phyloP scores from a whole-genome alignment of 92 coral and sea anemone species.

The Hydrozoanthus gracilis region DNA sequence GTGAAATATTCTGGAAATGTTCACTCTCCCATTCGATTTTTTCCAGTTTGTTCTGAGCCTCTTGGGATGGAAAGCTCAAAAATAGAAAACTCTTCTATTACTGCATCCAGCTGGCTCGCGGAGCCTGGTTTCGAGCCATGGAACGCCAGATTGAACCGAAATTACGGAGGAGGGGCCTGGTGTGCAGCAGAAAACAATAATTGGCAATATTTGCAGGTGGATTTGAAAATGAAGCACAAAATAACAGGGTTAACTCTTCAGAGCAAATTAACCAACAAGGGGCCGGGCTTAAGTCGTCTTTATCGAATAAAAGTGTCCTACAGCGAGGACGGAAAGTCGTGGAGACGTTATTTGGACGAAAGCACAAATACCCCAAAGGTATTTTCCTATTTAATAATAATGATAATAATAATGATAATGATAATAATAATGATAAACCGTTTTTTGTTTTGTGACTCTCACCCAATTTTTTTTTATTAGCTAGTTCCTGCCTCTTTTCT shows the following conservation, averaged over 20 bases:
- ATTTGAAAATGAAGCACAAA: constrained; percentile 5
- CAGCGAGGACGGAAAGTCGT: constrained; percentile 9
- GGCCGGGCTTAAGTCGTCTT: not conserved
- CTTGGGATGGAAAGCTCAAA: constrained; percentile 43
- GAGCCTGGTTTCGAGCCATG: constrained; percentile 53
- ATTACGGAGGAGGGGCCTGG: constrained; percentile 54
- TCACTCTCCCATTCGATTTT: too few species aligned
- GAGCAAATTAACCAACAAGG: not conserved
- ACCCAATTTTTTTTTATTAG: too few species aligned
- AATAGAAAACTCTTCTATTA: not conserved
- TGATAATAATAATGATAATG: too few species aligned
- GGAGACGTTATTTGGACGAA: constrained; percentile 17
- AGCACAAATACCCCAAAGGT: not conserved
- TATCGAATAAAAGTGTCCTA: not conserved
- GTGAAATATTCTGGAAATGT: too few species aligned
- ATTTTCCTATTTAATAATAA: not conserved
- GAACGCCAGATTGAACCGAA: constrained; percentile 40
- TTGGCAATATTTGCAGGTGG: constrained; percentile 53
- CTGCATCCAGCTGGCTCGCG: constrained; percentile 38
- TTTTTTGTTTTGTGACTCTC: too few species aligned
- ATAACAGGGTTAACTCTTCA: constrained; percentile 19
- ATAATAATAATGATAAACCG: too few species aligned
- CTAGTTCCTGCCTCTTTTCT: too few species aligned
- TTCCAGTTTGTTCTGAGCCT: constrained; percentile 47
- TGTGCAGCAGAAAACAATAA: constrained; percentile 47